Percentiles rank a stretch among this genome's conserved stretches.
phyloP scores from a whole-genome alignment of 2,797 vertebrate species.

The Acanthornis magna region DNA sequence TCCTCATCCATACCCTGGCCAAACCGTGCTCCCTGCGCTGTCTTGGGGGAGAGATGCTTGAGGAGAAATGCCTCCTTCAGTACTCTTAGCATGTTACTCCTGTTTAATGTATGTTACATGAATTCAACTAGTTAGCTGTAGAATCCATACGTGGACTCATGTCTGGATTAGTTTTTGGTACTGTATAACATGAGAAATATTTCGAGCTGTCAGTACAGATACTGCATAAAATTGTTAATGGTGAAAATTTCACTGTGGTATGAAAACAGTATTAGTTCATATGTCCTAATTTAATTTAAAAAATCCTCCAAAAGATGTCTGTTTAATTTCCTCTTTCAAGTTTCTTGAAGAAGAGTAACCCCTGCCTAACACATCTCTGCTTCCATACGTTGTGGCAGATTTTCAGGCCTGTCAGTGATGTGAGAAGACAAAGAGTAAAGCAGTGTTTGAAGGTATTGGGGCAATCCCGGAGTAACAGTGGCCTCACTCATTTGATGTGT shows the following conservation, averaged over 20 bases:
- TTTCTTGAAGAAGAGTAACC: not conserved
- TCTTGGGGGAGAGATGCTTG: fast-evolving
- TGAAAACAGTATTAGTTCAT: not conserved
- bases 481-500: fast-evolving
- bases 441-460: not conserved
- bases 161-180: not conserved
- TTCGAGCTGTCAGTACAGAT: not conserved
- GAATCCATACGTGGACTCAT: fast-evolving
- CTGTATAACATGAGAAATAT: not conserved
- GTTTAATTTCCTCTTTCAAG: not conserved
- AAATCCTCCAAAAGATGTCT: not conserved
- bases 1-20: too few relatives aligned
- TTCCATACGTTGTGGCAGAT: fast-evolving
- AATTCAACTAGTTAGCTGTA: not conserved
- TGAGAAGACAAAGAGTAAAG: too few relatives aligned
- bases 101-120: not conserved
- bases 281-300: not conserved
- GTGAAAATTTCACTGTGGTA: not conserved
- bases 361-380: fast-evolving
- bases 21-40: not conserved
- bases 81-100: not conserved
- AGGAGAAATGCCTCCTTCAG: not conserved
- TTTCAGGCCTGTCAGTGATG: not conserved
- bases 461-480: not conserved
- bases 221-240: not conserved